Evolutionary conservation across 2,113 vertebrate species (phyloP), one percentile per base, ranked within the genome.

Genomic region (Chamaea fasciata): DNA sequence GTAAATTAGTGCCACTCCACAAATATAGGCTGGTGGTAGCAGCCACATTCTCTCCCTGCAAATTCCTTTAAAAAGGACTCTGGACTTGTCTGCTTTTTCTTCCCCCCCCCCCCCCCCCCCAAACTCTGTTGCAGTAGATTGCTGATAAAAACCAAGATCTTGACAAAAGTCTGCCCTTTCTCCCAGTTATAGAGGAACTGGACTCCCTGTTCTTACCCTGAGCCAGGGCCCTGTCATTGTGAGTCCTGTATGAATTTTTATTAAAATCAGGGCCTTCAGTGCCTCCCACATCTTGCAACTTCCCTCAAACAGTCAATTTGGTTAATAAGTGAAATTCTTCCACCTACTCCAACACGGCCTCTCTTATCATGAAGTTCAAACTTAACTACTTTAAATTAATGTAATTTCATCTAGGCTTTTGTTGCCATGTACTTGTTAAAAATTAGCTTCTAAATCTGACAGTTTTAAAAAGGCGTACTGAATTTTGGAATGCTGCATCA

Each of bases 261-360:
- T 76, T 73, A 90, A 94, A 88, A 69, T 79, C 2, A 0, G 35
- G 69, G n/a, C 85, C 74, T 94, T 76, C 9, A 63, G 33, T 76
- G 70, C 88, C 92, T 94, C 90, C 88, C 44, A 79, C 65, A 62
- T 49, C 55, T 64, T 90, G 55, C 13, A 85, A 31, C 67, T 88
- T 68, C 30, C 24, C 47, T 93, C 83, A 50, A 81, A 83, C 79
- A 89, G 62, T 76, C 76, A 57, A 17, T 63, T 57, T 90, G 19
- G 60, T 73, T 74, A 93, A 67, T 55, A 90, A 80, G 47, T 83
- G 64, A 55, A 57, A 75, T 47, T 68, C 68, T 90, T 88, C 92
- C 92, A 90, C 90, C 90, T 93, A 57, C 75, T 92, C 59, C 47
- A 69, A 37, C 55, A 83, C 80, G 46, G 59, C 79, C 55, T 44